Base-by-base conservation (phyloP, 2,113 vertebrate genomes). In the Chlorodrepanis virens region DNA sequence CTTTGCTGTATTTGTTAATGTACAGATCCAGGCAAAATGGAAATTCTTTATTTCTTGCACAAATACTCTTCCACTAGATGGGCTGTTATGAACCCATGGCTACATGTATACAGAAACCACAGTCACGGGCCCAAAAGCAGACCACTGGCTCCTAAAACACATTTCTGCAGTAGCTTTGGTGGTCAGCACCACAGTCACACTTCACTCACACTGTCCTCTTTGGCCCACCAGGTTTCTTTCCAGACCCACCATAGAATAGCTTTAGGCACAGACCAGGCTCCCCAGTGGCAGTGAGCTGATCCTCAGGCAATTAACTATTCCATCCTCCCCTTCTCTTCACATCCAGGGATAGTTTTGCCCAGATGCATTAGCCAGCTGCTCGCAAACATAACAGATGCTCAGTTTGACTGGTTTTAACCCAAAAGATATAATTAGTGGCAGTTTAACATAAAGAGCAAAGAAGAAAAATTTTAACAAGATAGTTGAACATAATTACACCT, bases 381-480 rank as follows among this genome's bases (percentile, higher is more conserved):
- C 77, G 59, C 69, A 94, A 92, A 82, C 22, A 29, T 50, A 94
- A 83, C 89, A 95, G 71, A 92, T 89, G 83, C 77, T 91, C 57
- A 53, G 14, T 89, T 94, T 80, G 87, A 84, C 84, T 92, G 57
- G 57, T 89, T 90, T 92, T 82, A 96, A 84, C 84, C 84, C 61
- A 83, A 90, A 96, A 91, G 61, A 85, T 54, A 57, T 47, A 76
- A 89, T 87, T 89, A 88, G 83, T 80, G 78, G 35, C 59, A 89
- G 50, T 85, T 88, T 82, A 92, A 83, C 75, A 86, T 69, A 72
- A 90, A 95, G 42, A 83, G 50, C 45, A 85, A 81, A 91, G 54
- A 89, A 68, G 49, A 63, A 79, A 45, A 22, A 19, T 37, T 40
- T 79, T 94, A 80, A 59, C 50, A 77, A 69, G 21, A 7, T 20